Percentiles rank a stretch among this genome's conserved stretches.
Conservation (phyloP, 2,113 vertebrate species). For the Leptocoma aspasia region DNA sequence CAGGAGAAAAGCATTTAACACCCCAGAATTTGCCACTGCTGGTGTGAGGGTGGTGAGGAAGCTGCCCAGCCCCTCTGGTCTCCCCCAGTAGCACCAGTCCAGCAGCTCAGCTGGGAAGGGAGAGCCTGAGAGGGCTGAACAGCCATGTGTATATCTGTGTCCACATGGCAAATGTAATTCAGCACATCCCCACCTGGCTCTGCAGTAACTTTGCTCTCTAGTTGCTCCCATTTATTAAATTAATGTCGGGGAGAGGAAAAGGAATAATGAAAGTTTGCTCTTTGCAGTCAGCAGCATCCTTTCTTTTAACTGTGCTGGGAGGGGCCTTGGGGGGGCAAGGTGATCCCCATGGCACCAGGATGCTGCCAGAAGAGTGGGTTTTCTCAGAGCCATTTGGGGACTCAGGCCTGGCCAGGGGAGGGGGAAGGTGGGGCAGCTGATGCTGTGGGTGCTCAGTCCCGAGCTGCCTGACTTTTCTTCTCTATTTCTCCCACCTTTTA, state of each 20-base stretch:
- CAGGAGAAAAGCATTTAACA: not conserved
- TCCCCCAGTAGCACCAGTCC: not conserved
- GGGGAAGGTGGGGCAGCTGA: not conserved
- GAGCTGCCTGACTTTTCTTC: not conserved
- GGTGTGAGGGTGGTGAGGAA: not conserved
- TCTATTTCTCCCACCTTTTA: constrained; percentile 31
- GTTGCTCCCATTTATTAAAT: not conserved
- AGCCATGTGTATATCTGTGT: not conserved
- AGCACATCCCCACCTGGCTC: not conserved
- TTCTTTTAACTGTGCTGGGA: not conserved
- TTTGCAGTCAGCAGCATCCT: not conserved
- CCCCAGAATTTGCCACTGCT: not conserved
- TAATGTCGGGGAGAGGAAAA: not conserved
- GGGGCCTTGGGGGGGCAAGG: rapidly evolving
- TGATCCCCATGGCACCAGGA: not conserved
- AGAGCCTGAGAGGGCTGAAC: not conserved
- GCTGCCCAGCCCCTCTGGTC: not conserved
- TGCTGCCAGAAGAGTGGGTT: not conserved
- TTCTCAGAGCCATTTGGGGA: not conserved
- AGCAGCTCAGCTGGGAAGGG: not conserved
- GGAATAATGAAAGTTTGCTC: not conserved
- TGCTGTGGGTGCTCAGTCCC: not conserved
- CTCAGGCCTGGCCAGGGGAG: not conserved
- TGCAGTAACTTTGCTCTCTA: not conserved
- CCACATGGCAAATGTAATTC: not conserved